Conservation (phyloP, 2,888 invertebrate species). For the Pyrgus malvae region DNA sequence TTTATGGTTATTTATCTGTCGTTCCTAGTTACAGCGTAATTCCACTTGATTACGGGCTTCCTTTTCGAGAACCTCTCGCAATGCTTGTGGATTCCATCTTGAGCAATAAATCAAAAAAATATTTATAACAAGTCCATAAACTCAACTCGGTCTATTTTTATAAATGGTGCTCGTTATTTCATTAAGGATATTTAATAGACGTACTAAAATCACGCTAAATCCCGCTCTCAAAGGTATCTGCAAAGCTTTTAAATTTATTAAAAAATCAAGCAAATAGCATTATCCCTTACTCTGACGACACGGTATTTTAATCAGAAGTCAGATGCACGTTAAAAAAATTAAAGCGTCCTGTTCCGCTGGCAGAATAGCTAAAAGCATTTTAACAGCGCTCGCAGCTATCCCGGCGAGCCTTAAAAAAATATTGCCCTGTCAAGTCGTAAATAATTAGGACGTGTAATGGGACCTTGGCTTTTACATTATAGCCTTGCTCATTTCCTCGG, state of each 20-base stretch:
- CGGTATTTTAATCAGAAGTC: slow-evolving; percentile 27
- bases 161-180: not conserved
- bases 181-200: not conserved
- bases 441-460: slow-evolving; percentile 28
- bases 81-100: not conserved
- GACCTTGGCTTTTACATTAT: slow-evolving; percentile 27
- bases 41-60: slow-evolving; percentile 15
- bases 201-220: not conserved
- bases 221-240: not conserved
- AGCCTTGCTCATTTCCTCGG: slow-evolving; percentile 24
- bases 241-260: slow-evolving; percentile 23
- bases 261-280: slow-evolving; percentile 25
- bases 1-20: slow-evolving; percentile 20
- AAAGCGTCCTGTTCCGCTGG: slow-evolving; percentile 23
- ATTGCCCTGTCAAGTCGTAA: slow-evolving; percentile 28
- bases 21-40: slow-evolving; percentile 10
- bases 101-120: not conserved
- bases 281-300: slow-evolving; percentile 20
- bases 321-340: slow-evolving; percentile 24
- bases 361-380: slow-evolving; percentile 28
- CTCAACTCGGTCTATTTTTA: not conserved
- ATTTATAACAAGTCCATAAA: not conserved
- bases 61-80: not conserved
- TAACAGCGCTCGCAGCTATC: slow-evolving; percentile 25
- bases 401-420: slow-evolving; percentile 27